Evolutionary conservation across 1,140 invertebrate genomes (phyloP).

Genomic region (Temnothorax nylanderi): DNA sequence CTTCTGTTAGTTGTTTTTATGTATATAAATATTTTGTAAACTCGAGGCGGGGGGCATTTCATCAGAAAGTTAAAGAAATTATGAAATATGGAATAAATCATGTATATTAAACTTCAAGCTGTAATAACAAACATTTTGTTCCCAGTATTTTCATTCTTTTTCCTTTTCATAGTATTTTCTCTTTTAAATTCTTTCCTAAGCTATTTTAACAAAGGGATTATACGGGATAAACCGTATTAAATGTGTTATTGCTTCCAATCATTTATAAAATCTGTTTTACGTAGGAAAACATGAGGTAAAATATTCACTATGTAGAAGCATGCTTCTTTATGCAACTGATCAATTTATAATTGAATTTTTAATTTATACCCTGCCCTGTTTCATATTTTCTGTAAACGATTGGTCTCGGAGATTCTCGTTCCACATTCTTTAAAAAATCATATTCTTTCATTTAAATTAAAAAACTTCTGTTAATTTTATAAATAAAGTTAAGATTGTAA

Average conservation of each 20-base stretch:
- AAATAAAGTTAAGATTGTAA: not conserved
- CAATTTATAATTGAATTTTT: slow-evolving; percentile 20
- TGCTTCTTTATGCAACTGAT: not conserved
- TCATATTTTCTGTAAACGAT: not conserved
- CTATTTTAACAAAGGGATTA: not conserved
- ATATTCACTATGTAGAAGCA: not conserved
- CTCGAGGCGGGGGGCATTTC: not conserved
- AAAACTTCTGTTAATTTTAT: not conserved
- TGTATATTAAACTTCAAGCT: not conserved
- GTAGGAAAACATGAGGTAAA: not conserved
- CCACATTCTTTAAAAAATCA: not conserved
- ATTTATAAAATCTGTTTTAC: slow-evolving; percentile 1
- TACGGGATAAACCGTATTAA: not conserved
- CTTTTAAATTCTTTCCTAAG: not conserved
- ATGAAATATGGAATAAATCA: not conserved
- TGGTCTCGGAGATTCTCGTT: not conserved
- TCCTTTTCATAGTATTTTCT: not conserved
- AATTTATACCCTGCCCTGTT: not conserved
- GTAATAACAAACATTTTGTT: not conserved
- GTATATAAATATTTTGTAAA: not conserved
- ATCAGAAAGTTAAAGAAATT: not conserved
- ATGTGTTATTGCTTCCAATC: not conserved
- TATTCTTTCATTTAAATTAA: no score
- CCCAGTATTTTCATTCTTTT: not conserved
- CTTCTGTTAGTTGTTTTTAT: not conserved